Evolutionary conservation across 64 coral and sea anemone species (phyloP).

Genomic region (Pachyseris speciosa): DNA sequence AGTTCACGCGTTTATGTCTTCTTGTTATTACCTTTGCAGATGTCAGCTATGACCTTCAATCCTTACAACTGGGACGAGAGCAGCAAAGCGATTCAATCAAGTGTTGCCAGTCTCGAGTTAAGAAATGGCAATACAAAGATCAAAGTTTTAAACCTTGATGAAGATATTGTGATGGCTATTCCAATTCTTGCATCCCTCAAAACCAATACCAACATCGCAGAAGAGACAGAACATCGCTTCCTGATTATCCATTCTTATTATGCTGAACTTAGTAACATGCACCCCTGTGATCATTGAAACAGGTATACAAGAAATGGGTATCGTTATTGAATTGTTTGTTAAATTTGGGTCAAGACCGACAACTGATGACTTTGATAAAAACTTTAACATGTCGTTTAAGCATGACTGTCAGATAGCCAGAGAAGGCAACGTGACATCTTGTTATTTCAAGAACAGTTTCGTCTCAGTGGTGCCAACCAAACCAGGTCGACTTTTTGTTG

Average conservation of each 20-base stretch:
- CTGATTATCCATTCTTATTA: conserved; percentile 21
- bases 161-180: conserved; percentile 20
- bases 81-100: neutral
- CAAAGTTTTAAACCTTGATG: conserved; percentile 12
- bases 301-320: neutral
- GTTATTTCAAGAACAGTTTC: neutral
- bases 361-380: conserved; percentile 7
- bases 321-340: conserved; percentile 56
- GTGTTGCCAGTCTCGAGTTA: conserved; percentile 7
- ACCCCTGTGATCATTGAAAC: neutral
- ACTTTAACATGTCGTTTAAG: neutral
- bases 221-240: conserved; percentile 20
- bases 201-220: neutral
- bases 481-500: conserved; percentile 56
- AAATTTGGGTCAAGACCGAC: conserved; percentile 52
- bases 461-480: conserved; percentile 39
- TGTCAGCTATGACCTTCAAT: neutral
- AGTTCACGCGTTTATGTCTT: neutral
- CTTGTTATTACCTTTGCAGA: conserved; percentile 17
- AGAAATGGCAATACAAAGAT: neutral
- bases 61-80: conserved; percentile 43
- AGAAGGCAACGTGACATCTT: neutral
- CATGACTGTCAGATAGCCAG: neutral
- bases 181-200: neutral
- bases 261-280: neutral